Conservation (phyloP, 2,797 vertebrate genomes). For the Tenualosa thibaudeaui region DNA sequence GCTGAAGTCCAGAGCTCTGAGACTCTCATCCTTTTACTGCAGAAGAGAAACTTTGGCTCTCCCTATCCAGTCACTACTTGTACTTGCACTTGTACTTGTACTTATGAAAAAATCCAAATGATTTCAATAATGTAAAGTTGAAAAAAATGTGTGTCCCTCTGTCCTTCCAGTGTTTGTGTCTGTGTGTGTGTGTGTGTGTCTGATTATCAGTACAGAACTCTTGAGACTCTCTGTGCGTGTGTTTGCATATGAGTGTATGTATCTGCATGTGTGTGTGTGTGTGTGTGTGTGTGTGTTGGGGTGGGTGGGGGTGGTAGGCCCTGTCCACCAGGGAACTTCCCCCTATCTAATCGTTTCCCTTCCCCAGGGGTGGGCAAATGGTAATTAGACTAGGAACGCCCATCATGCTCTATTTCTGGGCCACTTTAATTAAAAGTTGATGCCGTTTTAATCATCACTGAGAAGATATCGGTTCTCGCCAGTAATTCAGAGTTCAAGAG, state of each 20-base stretch:
- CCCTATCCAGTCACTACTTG: not conserved
- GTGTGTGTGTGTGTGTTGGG: not conserved
- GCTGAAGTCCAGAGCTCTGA: not conserved
- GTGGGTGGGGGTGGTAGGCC: not conserved
- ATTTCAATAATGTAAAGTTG: too few relatives aligned
- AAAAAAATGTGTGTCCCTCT: not conserved
- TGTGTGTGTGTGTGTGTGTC: conserved; percentile 4
- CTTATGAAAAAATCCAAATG: not conserved
- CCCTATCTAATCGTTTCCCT: conserved; percentile 65
- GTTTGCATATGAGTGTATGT: too few relatives aligned
- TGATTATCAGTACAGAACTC: not conserved
- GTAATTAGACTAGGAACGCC: conserved; percentile 70
- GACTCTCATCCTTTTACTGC: not conserved
- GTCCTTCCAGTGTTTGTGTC: conserved; percentile 43
- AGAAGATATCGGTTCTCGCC: conserved; percentile 37
- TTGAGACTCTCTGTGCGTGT: not conserved
- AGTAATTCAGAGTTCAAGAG: conserved; percentile 25
- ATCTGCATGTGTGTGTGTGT: too few relatives aligned
- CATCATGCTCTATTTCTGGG: conserved; percentile 58
- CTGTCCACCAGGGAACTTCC: conserved; percentile 56
- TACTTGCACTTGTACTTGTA: too few relatives aligned
- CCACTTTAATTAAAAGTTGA: conserved; percentile 69
- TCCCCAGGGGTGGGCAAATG: conserved; percentile 51
- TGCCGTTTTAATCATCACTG: conserved; percentile 55
- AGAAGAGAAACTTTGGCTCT: not conserved